Percentiles rank a stretch among this genome's conserved stretches.
Evolutionary conservation across 2,797 vertebrate genomes (phyloP).

Genomic region (Enteromius treurensis): DNA sequence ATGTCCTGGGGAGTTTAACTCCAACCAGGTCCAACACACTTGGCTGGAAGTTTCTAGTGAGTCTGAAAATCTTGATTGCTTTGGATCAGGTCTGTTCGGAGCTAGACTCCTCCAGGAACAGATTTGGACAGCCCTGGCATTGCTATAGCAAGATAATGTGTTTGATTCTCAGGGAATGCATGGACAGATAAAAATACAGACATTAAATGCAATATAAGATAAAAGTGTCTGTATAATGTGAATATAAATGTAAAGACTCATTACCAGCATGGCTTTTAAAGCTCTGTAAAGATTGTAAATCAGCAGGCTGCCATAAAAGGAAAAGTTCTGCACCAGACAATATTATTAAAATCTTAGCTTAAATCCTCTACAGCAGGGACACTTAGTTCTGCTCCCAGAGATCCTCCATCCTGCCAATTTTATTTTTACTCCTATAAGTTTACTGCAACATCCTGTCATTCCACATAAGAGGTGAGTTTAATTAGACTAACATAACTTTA

Average conservation of each 20-base stretch:
- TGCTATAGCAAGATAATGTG: neutral
- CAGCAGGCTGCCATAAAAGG: neutral
- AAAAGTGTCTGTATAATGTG: neutral
- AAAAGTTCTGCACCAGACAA: neutral
- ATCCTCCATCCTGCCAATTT: neutral
- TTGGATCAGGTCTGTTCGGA: neutral
- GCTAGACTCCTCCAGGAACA: neutral
- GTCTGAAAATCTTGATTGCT: neutral
- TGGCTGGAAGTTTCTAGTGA: neutral
- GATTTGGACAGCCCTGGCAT: neutral
- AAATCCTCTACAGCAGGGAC: slow-evolving; percentile 24
- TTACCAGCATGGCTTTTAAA: neutral
- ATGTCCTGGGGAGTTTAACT: neutral
- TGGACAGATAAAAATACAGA: neutral
- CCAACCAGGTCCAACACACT: neutral
- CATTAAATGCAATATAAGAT: neutral
- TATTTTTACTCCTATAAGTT: neutral
- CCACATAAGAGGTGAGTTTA: neutral
- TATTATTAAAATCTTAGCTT: slow-evolving; percentile 21
- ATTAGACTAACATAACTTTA: neutral
- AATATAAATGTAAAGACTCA: slow-evolving; percentile 7
- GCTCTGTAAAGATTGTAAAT: slow-evolving; percentile 12
- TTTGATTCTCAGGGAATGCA: neutral
- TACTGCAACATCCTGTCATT: neutral
- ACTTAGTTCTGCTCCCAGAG: neutral